A percentile compares a stretch with the other conserved stretches of the same genome.
phyloP scores from a whole-genome alignment of 2,113 vertebrate species.

The Pungitius pungitius region DNA sequence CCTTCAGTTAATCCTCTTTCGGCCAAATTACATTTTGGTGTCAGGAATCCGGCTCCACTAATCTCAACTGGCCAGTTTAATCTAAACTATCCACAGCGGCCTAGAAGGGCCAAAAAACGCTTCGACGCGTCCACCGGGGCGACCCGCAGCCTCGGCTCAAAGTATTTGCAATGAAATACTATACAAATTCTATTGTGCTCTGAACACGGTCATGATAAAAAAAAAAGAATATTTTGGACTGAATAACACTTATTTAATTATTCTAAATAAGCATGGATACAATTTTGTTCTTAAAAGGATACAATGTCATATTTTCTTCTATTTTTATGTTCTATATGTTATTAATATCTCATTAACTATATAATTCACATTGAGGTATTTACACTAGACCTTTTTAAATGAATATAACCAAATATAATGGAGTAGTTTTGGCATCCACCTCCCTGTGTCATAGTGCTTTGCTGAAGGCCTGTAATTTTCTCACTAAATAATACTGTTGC shows the following conservation, averaged over 20 bases:
- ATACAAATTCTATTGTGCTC: not conserved
- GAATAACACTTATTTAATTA: not conserved
- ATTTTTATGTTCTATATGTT: too few relatives aligned
- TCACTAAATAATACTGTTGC: not conserved
- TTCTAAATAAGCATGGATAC: not conserved
- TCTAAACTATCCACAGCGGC: not conserved
- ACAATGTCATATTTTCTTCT: not conserved
- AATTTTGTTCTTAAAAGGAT: not conserved
- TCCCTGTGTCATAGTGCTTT: not conserved
- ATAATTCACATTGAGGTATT: not conserved
- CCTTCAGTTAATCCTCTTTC: not conserved
- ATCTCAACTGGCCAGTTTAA: not conserved
- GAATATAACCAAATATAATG: not conserved
- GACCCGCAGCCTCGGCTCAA: not conserved
- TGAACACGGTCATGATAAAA: not conserved
- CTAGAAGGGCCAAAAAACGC: not conserved
- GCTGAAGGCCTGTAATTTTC: not conserved
- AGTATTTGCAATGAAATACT: not conserved
- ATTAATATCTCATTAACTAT: not conserved
- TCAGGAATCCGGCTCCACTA: slow-evolving; percentile 5
- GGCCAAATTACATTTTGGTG: not conserved
- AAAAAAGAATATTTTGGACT: not conserved
- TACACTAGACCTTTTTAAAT: not conserved
- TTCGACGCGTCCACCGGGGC: not conserved
- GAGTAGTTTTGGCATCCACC: not conserved